These are phyloP conservation scores for Caenorhabditis drosophilae DNA, from an alignment of 2,888 invertebrate genomes.

Conservation along the genomic window DNA sequence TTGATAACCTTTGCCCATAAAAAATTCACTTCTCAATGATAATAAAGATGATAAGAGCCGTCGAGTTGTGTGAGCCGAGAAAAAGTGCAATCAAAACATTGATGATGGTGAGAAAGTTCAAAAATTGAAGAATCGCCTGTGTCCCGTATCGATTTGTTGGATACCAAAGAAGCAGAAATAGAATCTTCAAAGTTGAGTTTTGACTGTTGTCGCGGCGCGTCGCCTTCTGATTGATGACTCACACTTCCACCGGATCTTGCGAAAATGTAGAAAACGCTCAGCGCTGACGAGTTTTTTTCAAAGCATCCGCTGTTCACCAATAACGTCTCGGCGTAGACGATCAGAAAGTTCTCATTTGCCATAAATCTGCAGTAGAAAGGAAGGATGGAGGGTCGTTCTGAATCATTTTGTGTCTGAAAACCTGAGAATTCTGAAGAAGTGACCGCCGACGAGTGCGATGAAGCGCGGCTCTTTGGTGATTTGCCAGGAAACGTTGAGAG, in stretches of 20 bases:
- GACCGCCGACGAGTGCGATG: conserved; percentile 47
- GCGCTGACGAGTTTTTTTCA: conserved; percentile 39
- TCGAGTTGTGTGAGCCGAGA: conserved; percentile 30
- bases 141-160: conserved; percentile 46
- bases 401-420: conserved; percentile 2
- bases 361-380: conserved; percentile 25
- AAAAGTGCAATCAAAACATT: conserved; percentile 35
- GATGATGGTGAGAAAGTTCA: conserved; percentile 39
- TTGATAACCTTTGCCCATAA: neutral
- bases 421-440: conserved; percentile 53
- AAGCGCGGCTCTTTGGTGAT: conserved; percentile 49
- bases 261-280: conserved; percentile 49
- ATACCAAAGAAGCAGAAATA: conserved; percentile 46
- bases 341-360: conserved; percentile 52
- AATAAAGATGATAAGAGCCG: conserved; percentile 42
- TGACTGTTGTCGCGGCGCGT: neutral
- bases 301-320: conserved; percentile 45
- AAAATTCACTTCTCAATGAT: conserved; percentile 48
- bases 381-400: neutral
- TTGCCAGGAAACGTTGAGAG: conserved; percentile 48
- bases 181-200: conserved; percentile 30
- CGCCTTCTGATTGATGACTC: conserved; percentile 10
- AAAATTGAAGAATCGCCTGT: conserved; percentile 40
- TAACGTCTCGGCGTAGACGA: conserved; percentile 52
- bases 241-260: conserved; percentile 49